Base-by-base conservation (phyloP, 2,113 vertebrate species). In the Bubo blakistoni region DNA sequence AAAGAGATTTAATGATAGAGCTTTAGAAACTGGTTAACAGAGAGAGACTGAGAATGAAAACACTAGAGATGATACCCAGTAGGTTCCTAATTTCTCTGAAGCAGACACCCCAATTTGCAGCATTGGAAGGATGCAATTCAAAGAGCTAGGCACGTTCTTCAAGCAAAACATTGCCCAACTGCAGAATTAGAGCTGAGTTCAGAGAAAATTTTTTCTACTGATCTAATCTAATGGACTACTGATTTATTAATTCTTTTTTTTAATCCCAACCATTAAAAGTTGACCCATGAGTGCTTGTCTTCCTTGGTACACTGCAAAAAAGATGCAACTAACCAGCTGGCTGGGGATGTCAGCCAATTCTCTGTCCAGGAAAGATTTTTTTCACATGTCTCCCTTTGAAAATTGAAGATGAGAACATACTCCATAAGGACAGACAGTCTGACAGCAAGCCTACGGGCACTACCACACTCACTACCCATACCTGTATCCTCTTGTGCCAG, bases 1-100 rank as follows among this genome's bases (percentile, higher is more conserved):
- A 73, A 77, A 87, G 86, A 73, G 81, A 94, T 94, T 92, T 78
- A 90, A 95, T 86, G 94, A 81, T 62, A 89, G 46, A 92, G 90
- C 66, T 77, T 95, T 82, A 94, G 91, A 80, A 95, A 91, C 11
- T 54, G 34, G 58, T 66, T 91, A 91, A 89, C 95, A 62, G 46
- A 72, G 47, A 78, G 42, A 67, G 57, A 61, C 34, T 44, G 34
- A 81, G 65, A 84, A 36, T 47, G 73, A 94, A 65, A 47, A 66
- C 58, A 44, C 70, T 20, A 30, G 46, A 82, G 70, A 90, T 47
- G 66, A 89, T 73, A 90, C 70, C 42, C 73, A 42, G 47, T 40
- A 84, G 52, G 69, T 11, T 94, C 44, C 81, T 95, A 69, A 90
- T 57, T 84, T 71, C 73, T 65, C 70, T 38, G 62, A 83, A 72